A percentile compares a stretch with the other conserved stretches of the same genome.
Conservation (phyloP, 2,113 vertebrate genomes). For the Amblyornis subalaris region DNA sequence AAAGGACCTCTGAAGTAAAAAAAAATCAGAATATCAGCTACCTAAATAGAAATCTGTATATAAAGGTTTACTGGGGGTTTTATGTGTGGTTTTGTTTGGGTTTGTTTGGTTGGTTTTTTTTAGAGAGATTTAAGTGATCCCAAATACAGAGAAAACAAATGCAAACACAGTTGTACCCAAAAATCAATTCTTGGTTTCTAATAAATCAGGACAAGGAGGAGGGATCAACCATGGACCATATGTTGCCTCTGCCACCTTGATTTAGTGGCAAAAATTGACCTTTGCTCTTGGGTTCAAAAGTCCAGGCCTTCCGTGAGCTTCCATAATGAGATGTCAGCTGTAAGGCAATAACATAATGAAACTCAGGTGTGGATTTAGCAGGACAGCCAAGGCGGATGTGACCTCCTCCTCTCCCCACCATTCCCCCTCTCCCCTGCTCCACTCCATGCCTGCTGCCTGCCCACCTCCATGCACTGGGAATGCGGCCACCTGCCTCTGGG, state of each 20-base stretch:
- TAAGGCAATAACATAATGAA: not conserved
- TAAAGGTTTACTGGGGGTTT: not conserved
- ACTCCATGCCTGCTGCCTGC: not conserved
- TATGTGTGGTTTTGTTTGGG: not conserved
- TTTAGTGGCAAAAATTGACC: conserved; percentile 46
- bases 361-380: conserved; percentile 39
- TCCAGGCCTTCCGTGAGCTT: conserved; percentile 19
- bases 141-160: not conserved
- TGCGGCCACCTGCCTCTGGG: rapidly evolving
- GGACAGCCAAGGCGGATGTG: not conserved
- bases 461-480: not conserved
- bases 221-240: not conserved
- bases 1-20: not conserved
- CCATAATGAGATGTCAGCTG: conserved; percentile 34
- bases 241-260: conserved; percentile 17
- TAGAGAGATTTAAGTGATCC: not conserved
- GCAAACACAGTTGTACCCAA: not conserved
- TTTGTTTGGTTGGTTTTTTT: not conserved
- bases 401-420: not conserved
- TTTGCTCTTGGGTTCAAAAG: conserved; percentile 34
- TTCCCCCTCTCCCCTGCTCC: not conserved
- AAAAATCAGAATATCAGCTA: not conserved
- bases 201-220: not conserved
- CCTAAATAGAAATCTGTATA: not conserved
- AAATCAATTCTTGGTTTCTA: not conserved